Conservation (phyloP, 1,140 invertebrate species). For the Coenobita brevimanus region DNA sequence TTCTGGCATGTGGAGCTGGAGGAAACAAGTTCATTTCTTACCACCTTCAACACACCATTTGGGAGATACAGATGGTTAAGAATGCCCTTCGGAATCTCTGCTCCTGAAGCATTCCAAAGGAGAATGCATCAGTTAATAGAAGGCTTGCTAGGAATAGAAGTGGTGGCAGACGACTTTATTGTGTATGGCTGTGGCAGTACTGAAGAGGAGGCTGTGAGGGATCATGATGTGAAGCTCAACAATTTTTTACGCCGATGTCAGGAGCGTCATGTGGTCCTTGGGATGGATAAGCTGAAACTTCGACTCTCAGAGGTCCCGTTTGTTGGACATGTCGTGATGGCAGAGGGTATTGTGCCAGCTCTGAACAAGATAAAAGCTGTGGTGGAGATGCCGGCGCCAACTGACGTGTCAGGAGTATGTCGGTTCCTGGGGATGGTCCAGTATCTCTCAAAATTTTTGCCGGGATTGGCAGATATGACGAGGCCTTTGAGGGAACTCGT, state of each 20-base stretch:
- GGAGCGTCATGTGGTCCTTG: background rate
- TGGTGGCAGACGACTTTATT: too few species aligned
- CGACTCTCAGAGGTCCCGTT: background rate
- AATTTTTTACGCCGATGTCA: background rate
- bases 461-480: too few species aligned
- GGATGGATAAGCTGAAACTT: background rate
- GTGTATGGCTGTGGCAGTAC: background rate
- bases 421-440: slow-evolving; percentile 18
- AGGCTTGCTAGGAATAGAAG: too few species aligned
- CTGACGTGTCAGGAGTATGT: background rate
- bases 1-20: too few species aligned
- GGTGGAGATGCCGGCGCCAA: too few species aligned
- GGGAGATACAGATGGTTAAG: too few species aligned
- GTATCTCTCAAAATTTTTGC: too few species aligned
- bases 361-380: background rate
- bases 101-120: too few species aligned
- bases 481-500: background rate
- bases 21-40: too few species aligned
- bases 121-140: too few species aligned
- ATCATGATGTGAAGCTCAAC: slow-evolving; percentile 4
- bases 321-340: background rate
- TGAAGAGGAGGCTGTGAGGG: background rate
- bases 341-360: background rate
- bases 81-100: too few species aligned
- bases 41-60: too few species aligned